Evolutionary conservation across 2,888 invertebrate genomes (phyloP).

Genomic region (Ophraella communa): DNA sequence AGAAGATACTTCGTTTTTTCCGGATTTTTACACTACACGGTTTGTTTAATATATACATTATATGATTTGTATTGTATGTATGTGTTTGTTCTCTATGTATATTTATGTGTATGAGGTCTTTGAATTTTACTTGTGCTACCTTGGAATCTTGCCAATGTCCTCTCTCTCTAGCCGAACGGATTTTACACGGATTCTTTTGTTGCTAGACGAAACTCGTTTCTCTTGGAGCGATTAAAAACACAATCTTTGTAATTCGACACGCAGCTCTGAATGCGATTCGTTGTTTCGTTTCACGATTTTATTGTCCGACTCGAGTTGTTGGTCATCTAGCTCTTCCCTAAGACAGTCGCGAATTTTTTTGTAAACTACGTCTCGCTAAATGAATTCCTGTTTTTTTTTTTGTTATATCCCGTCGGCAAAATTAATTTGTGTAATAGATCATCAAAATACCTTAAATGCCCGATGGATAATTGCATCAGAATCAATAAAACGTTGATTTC

Average conservation of each 20-base stretch:
- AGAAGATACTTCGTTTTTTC: slow-evolving; percentile 56
- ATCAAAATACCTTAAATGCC: slow-evolving; percentile 12
- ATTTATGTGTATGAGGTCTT: slow-evolving; percentile 34
- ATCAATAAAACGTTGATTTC: slow-evolving; percentile 16
- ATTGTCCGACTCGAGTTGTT: background rate
- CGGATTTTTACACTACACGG: slow-evolving; percentile 58
- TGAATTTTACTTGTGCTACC: slow-evolving; percentile 25
- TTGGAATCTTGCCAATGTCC: slow-evolving; percentile 38
- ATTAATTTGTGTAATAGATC: background rate
- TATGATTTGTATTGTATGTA: background rate
- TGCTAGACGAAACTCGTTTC: slow-evolving; percentile 41
- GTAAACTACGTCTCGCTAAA: background rate
- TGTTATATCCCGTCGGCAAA: background rate
- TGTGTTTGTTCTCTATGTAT: slow-evolving; percentile 4
- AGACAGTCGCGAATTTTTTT: background rate
- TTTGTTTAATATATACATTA: slow-evolving; percentile 42
- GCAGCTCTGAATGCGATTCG: slow-evolving; percentile 32
- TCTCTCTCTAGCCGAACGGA: slow-evolving; percentile 30
- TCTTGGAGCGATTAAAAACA: slow-evolving; percentile 37
- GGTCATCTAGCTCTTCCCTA: slow-evolving; percentile 1
- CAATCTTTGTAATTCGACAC: slow-evolving; percentile 38
- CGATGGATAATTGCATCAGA: slow-evolving; percentile 7
- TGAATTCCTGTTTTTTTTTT: background rate
- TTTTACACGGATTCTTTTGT: slow-evolving; percentile 38
- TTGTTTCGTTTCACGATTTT: slow-evolving; percentile 23